These are phyloP conservation scores for Craniophora ligustri DNA, from an alignment of 2,888 invertebrate genomes.

Conservation along the genomic window DNA sequence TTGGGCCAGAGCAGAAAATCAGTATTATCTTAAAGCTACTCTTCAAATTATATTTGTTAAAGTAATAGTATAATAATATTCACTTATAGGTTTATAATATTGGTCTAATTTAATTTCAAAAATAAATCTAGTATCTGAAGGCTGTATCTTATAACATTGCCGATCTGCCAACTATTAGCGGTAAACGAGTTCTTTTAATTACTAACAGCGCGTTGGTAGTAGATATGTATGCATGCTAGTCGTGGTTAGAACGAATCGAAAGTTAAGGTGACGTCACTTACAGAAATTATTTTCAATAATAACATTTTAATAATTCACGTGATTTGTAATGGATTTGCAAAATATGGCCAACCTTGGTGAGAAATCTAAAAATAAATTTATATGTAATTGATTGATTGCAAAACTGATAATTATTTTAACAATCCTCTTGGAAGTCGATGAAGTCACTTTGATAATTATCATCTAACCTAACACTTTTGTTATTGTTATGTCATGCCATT, in stretches of 20 bases:
- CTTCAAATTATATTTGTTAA: no score
- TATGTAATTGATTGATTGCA: constrained; percentile 11
- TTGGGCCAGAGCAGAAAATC: constrained; percentile 7
- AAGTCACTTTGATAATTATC: background rate
- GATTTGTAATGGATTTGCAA: constrained; percentile 41
- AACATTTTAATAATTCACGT: constrained; percentile 21
- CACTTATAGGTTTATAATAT: no score
- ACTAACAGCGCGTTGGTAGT: constrained; percentile 21
- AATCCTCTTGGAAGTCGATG: constrained; percentile 1
- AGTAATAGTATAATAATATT: no score
- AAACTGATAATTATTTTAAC: constrained; percentile 25
- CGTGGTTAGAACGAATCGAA: constrained; percentile 29
- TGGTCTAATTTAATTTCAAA: background rate
- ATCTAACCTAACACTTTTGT: background rate
- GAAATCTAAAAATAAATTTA: constrained; percentile 14
- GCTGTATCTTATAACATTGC: background rate
- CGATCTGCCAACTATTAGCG: constrained; percentile 18
- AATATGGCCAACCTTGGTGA: constrained; percentile 27
- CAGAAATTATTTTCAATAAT: constrained; percentile 29
- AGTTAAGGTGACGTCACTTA: constrained; percentile 33
- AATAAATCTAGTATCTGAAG: background rate
- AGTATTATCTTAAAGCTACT: background rate
- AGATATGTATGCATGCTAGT: constrained; percentile 13
- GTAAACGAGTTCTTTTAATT: constrained; percentile 11
- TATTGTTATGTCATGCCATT: background rate